Conservation (phyloP, 2,113 vertebrate species). For the Uria aalge region DNA sequence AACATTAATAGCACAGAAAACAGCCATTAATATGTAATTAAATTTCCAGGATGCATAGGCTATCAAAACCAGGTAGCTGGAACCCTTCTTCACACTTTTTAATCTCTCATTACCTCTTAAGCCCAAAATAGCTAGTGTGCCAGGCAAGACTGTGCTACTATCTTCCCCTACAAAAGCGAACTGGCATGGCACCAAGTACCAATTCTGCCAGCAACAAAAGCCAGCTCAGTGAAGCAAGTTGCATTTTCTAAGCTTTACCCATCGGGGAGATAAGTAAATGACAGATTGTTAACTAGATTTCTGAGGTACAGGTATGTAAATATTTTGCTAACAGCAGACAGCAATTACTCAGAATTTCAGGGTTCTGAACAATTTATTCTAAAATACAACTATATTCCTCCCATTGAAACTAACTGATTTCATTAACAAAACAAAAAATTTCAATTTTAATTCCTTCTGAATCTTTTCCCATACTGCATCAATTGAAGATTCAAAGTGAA, state of each 20-base stretch:
- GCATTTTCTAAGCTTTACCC: background rate
- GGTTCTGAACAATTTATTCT: background rate
- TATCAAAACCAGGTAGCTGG: slow-evolving; percentile 25
- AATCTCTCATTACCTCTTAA: background rate
- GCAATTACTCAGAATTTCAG: background rate
- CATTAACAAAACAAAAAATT: background rate
- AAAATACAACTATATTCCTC: background rate
- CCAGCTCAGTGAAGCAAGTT: background rate
- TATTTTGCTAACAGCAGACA: background rate
- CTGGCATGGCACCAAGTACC: background rate
- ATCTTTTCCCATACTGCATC: background rate
- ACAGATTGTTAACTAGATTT: background rate
- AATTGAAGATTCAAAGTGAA: background rate
- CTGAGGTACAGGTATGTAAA: background rate
- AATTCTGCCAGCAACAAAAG: background rate
- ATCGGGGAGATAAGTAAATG: background rate
- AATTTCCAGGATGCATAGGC: slow-evolving; percentile 7
- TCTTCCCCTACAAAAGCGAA: background rate
- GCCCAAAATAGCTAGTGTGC: background rate
- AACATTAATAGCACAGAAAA: slow-evolving; percentile 33
- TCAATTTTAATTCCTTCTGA: background rate
- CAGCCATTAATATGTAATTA: slow-evolving; percentile 55
- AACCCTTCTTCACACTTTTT: slow-evolving; percentile 27
- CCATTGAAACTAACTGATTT: background rate
- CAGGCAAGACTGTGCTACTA: background rate